Conservation (phyloP, 2,888 invertebrate genomes). For the Lasioglossum oenotherae region DNA sequence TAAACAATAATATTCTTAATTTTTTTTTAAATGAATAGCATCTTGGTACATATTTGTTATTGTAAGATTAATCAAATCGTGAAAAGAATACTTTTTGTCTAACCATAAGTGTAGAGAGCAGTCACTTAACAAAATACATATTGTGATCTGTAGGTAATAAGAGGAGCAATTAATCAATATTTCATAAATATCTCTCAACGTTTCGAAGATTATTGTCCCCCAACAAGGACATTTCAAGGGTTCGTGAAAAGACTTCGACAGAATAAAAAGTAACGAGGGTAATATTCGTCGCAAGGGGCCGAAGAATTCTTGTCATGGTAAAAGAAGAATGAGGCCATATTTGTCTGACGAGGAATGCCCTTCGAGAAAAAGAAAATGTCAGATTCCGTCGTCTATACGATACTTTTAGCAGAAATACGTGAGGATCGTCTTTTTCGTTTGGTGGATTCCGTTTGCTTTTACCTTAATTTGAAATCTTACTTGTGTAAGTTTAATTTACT, state of each 20-base stretch:
- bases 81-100: not conserved
- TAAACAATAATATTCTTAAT: not conserved
- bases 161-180: slow-evolving; percentile 22
- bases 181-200: slow-evolving; percentile 8
- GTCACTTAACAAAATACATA: not conserved
- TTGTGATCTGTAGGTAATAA: not conserved
- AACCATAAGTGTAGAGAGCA: not conserved
- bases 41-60: not conserved
- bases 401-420: slow-evolving; percentile 23
- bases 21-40: not conserved
- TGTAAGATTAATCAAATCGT: not conserved
- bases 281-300: slow-evolving; percentile 65
- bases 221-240: slow-evolving; percentile 15
- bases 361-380: slow-evolving; percentile 32
- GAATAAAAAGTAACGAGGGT: slow-evolving; percentile 72
- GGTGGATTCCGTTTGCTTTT: not conserved
- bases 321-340: slow-evolving; percentile 47
- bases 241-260: slow-evolving; percentile 53
- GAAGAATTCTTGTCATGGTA: slow-evolving; percentile 30
- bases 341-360: slow-evolving; percentile 39
- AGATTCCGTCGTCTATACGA: slow-evolving; percentile 42
- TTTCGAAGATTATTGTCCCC: slow-evolving; percentile 9
- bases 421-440: slow-evolving; percentile 12
- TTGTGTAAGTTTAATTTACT: not conserved
- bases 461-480: slow-evolving; percentile 3